Evolutionary conservation across 2,113 vertebrate species (phyloP), one percentile per base, ranked within the genome.

Genomic region (Plotosus lineatus): DNA sequence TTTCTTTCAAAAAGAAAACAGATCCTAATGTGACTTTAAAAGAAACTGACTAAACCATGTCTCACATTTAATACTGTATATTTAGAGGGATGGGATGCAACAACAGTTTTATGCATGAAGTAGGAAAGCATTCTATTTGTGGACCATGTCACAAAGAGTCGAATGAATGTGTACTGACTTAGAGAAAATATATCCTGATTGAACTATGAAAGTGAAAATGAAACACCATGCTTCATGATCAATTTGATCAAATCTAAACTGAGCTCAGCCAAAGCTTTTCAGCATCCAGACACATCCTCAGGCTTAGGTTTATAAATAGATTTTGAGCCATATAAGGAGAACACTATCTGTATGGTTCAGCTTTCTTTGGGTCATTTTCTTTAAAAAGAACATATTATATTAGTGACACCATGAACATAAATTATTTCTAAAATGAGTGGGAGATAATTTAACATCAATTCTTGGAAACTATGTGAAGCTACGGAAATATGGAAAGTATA

Each of bases 101-200:
- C 53, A 71, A 60, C 31, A 53, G 28, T 48, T 46, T 72, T n/a
- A 68, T 28, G 17, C 48, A 14, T 75, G 48, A n/a, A 81, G 38
- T 61, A 53, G 31, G 48, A 79, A 73, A 80, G 79, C 60, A 50
- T 72, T 80, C 40, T 78, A 73, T 80, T 38, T 84, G 55, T 78
- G 78, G 51, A 28, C 46, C 36, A 65, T 82, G 69, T 69, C 51
- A 33, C n/a, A 11, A 48, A 68, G 55, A 66, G 50, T 71, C 73
- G 88, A 89, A 92, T 93, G 92, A 94, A 93, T 92, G 91, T 92
- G 92, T 90, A 91, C 84, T 86, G 86, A 91, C 78, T 79, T 65
- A 83, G 81, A 63, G 88, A 88, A 92, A 93, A 85, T 90, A 89
- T 90, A 88, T 88, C 88, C 89, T 89, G 48, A 91, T 86, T 89